Conservation (phyloP, 2,113 vertebrate species). For the Oreochromis niloticus region DNA sequence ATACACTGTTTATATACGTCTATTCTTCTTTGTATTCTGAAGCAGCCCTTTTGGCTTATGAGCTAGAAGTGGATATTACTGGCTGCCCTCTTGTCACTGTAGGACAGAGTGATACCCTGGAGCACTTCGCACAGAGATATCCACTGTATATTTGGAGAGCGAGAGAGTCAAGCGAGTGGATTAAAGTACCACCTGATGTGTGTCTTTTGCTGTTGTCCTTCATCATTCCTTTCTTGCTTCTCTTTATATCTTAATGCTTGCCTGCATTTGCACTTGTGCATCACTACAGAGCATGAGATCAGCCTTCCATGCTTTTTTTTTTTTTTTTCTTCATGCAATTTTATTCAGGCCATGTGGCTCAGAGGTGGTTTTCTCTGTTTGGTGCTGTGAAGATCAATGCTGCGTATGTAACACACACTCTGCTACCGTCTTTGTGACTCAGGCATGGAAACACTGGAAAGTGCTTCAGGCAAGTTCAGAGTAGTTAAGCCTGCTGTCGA, state of each 20-base stretch:
- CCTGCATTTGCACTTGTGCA: not conserved
- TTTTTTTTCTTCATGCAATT: not conserved
- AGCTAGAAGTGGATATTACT: not conserved
- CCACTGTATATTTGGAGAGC: not conserved
- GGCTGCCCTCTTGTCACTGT: not conserved
- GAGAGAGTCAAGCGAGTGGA: not conserved
- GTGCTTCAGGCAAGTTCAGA: constrained; percentile 18
- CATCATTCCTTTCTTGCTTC: not conserved
- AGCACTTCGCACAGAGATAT: not conserved
- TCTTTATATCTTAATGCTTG: not conserved
- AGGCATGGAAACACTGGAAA: constrained; percentile 26
- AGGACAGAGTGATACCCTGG: not conserved
- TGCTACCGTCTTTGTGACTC: not conserved
- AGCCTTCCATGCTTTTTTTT: not conserved
- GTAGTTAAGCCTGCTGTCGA: not conserved
- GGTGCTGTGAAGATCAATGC: not conserved
- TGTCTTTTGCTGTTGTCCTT: not conserved
- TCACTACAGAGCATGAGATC: not conserved
- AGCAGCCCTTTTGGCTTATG: not conserved
- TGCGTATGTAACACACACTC: not conserved
- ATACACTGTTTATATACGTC: rapidly evolving
- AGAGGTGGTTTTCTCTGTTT: not conserved
- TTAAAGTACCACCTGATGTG: not conserved
- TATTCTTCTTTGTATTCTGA: not conserved
- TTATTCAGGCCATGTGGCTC: not conserved